Percentiles rank a stretch among this genome's conserved stretches.
phyloP scores from a whole-genome alignment of 2,113 vertebrate genomes.

The Picathartes gymnocephalus region DNA sequence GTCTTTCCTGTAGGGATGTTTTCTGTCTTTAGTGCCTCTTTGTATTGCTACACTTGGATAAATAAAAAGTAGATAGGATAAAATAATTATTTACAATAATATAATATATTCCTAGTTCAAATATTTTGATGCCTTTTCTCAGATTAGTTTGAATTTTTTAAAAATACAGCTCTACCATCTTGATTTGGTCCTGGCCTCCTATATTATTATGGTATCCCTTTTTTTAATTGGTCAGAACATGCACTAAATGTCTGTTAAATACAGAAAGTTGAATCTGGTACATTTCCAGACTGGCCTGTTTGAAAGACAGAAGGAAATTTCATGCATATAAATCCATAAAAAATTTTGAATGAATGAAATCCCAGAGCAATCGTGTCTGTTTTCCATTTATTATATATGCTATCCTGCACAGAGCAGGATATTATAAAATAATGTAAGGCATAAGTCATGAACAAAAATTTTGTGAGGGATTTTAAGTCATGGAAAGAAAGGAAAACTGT shows the following conservation, averaged over 20 bases:
- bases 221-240: background rate
- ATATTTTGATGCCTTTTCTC: background rate
- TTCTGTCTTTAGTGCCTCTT: background rate
- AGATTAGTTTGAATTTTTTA: background rate
- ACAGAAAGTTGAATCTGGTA: background rate
- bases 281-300: background rate
- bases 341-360: background rate
- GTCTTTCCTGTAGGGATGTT: background rate
- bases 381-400: background rate
- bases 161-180: background rate
- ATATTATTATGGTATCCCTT: background rate
- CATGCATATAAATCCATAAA: background rate
- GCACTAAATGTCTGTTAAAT: background rate
- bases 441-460: background rate
- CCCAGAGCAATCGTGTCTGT: background rate
- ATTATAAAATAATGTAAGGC: background rate
- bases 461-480: background rate
- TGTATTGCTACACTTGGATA: background rate
- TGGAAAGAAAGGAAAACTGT: background rate
- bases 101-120: background rate
- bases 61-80: background rate
- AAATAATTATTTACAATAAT: background rate
- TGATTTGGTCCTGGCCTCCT: background rate
- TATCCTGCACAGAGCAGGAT: background rate
- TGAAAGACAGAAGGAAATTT: background rate